Evolutionary conservation across 2,113 vertebrate species (phyloP), one percentile per base, ranked within the genome.

Genomic region (Caracal caracal): DNA sequence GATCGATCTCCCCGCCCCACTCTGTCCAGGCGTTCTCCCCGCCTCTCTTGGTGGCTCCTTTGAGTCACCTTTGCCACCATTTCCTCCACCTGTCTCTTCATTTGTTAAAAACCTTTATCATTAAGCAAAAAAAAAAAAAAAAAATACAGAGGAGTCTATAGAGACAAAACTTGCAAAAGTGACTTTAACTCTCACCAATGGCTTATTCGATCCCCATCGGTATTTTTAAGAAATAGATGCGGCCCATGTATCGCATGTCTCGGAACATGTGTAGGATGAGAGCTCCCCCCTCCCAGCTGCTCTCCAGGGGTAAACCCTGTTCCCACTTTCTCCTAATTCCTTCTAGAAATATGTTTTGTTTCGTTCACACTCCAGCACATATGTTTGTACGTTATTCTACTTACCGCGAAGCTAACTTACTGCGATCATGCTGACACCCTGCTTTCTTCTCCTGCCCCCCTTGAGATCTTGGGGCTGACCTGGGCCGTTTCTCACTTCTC

Each of bases 211-310:
- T 43, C 92, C 33, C 33, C 47, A 17, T 3, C 24, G 28, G 56
- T 19, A 10, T 24, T 51, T 95, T 33, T 6, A 35, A 53, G 35
- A 59, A 70, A 3, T 19, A 51, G 68, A 22, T 1, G 6, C 3
- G n/a, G 68, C 11, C 0, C 11, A 4, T 20, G 90, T 4, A 2
- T 63, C 37, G 0, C 51, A 4, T 1, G 1, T 7, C 3, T 0
- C 0, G 28, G n/a, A 16, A 9, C 20, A 1, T 5, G 49, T 13
- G 15, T 30, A 10, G 15, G 0, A 22, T 3, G n/a, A 63, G 53
- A 5, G 13, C 0, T 0, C 33, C 56, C 0, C 37, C 20, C 15
- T 2, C 5, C 76, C 73, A 15, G 33, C 40, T 10, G 28, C 22
- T 65, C 70, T 76, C 33, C 49, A 11, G 65, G 88, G 10, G 12